Conservation (phyloP, 2,888 invertebrate species). For the Protodeltote pygarga region DNA sequence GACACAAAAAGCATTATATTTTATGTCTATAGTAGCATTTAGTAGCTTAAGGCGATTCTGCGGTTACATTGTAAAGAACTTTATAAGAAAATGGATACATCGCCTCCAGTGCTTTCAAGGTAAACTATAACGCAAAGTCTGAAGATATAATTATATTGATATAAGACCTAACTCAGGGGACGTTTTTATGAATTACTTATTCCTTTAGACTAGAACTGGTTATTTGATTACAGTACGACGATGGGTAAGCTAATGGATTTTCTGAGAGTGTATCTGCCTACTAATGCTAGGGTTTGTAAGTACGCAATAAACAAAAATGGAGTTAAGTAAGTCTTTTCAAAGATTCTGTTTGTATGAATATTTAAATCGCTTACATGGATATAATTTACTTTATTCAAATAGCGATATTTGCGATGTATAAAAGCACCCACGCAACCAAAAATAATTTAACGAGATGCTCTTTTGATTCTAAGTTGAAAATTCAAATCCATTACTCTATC, state of each 20-base stretch:
- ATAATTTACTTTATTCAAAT: constrained; percentile 31
- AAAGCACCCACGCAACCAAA: constrained; percentile 19
- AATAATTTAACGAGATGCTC: constrained; percentile 14
- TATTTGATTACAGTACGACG: constrained; percentile 46
- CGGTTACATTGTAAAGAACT: constrained; percentile 75
- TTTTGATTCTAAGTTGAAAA: too few species aligned
- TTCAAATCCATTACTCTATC: constrained; percentile 21
- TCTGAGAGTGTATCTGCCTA: constrained; percentile 36
- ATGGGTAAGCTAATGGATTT: constrained; percentile 46
- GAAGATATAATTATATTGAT: constrained; percentile 72
- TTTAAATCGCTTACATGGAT: constrained; percentile 26
- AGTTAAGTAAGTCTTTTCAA: constrained; percentile 4
- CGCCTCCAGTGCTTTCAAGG: constrained; percentile 65
- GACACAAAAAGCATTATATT: constrained; percentile 77
- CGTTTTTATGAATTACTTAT: constrained; percentile 65
- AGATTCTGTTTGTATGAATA: constrained; percentile 24
- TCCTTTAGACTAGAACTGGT: constrained; percentile 52
- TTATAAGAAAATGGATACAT: constrained; percentile 68
- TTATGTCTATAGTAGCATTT: constrained; percentile 83
- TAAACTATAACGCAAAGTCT: constrained; percentile 64
- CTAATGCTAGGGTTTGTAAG: constrained; percentile 33
- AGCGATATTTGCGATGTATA: constrained; percentile 23
- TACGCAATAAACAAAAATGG: constrained; percentile 40
- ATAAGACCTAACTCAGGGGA: constrained; percentile 63
- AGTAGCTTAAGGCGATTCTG: constrained; percentile 79